phyloP scores from a whole-genome alignment of 2,113 vertebrate genomes.

The Tachuris rubrigastra region DNA sequence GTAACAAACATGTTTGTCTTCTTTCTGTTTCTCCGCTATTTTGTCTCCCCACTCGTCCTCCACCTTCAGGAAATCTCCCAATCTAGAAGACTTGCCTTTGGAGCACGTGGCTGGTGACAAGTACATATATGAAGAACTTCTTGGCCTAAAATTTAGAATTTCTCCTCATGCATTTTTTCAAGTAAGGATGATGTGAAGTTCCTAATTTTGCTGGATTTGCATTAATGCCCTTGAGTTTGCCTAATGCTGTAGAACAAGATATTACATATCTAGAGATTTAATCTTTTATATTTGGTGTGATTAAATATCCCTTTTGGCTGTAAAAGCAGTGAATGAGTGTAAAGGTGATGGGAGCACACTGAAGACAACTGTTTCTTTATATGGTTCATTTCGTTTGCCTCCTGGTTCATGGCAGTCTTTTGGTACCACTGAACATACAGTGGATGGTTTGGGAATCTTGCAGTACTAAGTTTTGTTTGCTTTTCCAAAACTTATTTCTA shows the following conservation, averaged over 20 bases:
- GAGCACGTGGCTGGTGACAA: slow-evolving; percentile 87
- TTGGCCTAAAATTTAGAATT: slow-evolving; percentile 90
- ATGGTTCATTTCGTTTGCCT: neutral
- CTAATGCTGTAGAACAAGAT: neutral
- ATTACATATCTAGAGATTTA: neutral
- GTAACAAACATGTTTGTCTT: neutral
- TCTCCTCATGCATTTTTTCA: slow-evolving; percentile 98
- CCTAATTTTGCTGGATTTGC: neutral
- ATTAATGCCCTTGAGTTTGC: neutral
- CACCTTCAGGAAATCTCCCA: slow-evolving; percentile 83
- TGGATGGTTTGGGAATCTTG: neutral
- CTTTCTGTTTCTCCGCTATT: neutral
- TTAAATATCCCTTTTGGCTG: neutral
- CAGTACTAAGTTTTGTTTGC: neutral
- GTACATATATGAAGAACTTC: slow-evolving; percentile 89
- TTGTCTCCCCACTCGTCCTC: neutral
- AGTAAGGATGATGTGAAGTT: slow-evolving; percentile 61
- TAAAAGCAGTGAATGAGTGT: neutral
- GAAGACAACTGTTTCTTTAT: neutral
- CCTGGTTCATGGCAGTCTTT: neutral
- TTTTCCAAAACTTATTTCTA: neutral
- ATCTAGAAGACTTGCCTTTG: slow-evolving; percentile 85
- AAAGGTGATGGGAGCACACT: neutral
- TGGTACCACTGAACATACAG: neutral
- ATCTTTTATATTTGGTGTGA: neutral